These are phyloP conservation scores for Rhabdomys pumilio DNA, from an alignment of 2,797 vertebrate genomes.

Conservation along the genomic window DNA sequence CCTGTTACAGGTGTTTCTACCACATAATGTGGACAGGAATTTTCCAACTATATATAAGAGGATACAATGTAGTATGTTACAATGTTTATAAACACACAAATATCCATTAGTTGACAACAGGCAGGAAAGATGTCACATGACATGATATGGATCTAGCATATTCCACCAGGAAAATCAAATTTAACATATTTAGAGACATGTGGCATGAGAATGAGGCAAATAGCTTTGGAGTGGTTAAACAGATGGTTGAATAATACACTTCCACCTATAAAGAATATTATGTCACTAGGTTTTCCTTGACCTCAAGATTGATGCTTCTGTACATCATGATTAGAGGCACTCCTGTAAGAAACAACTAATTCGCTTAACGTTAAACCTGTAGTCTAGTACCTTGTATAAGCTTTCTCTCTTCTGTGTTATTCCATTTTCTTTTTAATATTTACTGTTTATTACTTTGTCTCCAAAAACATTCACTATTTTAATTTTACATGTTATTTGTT, in stretches of 20 bases:
- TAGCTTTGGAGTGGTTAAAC: neutral
- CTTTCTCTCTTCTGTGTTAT: neutral
- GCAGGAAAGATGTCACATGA: neutral
- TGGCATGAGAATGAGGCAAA: neutral
- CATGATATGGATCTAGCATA: neutral
- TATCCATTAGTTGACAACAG: neutral
- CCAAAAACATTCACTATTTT: neutral
- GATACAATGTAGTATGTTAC: neutral
- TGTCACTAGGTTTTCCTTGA: neutral
- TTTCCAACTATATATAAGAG: neutral
- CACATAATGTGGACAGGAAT: neutral
- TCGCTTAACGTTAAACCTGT: neutral
- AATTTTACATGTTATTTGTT: neutral
- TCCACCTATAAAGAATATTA: neutral
- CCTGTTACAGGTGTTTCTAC: neutral
- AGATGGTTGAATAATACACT: neutral
- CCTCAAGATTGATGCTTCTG: neutral
- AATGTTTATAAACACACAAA: neutral
- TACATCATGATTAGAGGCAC: neutral
- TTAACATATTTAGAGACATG: neutral
- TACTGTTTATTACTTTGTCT: neutral
- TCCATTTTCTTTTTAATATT: neutral
- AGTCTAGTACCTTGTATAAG: neutral
- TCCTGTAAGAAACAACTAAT: neutral
- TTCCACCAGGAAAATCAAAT: neutral